Evolutionary conservation across 64 coral and sea anemone species (phyloP).

Genomic region (Astreopora myriophthalma): DNA sequence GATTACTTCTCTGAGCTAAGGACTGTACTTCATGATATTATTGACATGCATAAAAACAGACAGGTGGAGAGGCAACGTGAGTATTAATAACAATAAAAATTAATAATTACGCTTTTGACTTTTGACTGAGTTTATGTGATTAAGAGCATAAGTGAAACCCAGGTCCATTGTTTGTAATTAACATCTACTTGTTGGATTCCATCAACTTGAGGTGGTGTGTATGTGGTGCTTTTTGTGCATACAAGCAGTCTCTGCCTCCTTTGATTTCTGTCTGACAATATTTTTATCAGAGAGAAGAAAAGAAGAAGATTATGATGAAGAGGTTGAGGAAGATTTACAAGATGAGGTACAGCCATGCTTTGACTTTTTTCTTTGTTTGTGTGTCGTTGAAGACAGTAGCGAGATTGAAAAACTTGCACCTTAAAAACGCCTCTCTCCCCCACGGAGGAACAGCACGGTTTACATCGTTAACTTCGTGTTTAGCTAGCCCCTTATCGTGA

Average conservation of each 20-base stretch:
- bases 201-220: not conserved
- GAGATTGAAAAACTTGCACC: no score
- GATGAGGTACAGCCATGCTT: slow-evolving; percentile 73
- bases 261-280: not conserved
- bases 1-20: slow-evolving; percentile 82
- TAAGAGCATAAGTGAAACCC: no score
- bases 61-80: slow-evolving; percentile 94
- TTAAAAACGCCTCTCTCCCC: no score
- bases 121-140: no score
- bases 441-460: no score
- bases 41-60: slow-evolving; percentile 86
- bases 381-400: not conserved
- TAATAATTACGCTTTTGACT: no score
- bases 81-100: not conserved
- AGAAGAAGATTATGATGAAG: slow-evolving; percentile 99
- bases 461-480: no score
- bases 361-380: not conserved
- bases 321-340: slow-evolving; percentile 97
- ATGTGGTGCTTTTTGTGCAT: no score
- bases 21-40: slow-evolving; percentile 82
- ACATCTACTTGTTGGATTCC: no score
- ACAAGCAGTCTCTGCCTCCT: no score
- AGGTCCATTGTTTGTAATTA: no score
- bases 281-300: slow-evolving; percentile 86
- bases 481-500: not conserved